Base-by-base conservation (phyloP, 2,888 invertebrate species). In the Drosophila merina region DNA sequence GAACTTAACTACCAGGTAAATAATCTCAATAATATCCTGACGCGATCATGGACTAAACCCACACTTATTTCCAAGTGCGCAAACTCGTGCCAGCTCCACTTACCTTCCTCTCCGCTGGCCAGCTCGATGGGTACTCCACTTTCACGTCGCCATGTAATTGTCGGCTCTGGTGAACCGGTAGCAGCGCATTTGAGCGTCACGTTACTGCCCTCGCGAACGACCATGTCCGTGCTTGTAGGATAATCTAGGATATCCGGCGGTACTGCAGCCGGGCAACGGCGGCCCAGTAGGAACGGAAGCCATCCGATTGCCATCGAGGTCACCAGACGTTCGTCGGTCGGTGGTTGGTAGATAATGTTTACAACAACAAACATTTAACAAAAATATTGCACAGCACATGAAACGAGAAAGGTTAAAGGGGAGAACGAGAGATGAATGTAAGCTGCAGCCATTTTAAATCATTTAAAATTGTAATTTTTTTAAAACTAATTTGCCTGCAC, bases 101-200 rank as follows among this genome's bases (percentile, higher is more conserved):
- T 92, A 96, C 96, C 95, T 93, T 95, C 94, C 78, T 94, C 93
- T 57, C 95, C 95, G 85, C 94, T 94, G 70, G 94, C 93, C 72
- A 95, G 91, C 56, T 95, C 94, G 89, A 97, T 96, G 71, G 94
- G 92, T 90, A 95, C 95, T 77, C 95, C 95, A 89, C 95, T 96
- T 92, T 97, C 97, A 81, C 97, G 93, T 88, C 96, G 93, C 98
- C 98, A 98, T 78, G 95, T 95, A 91, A 98, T 97, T 86, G 94
- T 95, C 38, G 98, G 98, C 83, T 94, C 93, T 28, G 98, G 98
- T 55, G 96, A 96, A 71, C 98, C 97, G 50, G 95, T 96, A 56
- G 97, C 97, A 57, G 96, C 96, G 91, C 98, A 98, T 79, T 95
- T 94, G 71, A 98, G 93, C 88, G 96, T 96, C 86, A 97, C 96